A percentile compares a stretch with the other conserved stretches of the same genome.
Conservation (phyloP, 2,888 invertebrate genomes). For the Cephus pulcher region DNA sequence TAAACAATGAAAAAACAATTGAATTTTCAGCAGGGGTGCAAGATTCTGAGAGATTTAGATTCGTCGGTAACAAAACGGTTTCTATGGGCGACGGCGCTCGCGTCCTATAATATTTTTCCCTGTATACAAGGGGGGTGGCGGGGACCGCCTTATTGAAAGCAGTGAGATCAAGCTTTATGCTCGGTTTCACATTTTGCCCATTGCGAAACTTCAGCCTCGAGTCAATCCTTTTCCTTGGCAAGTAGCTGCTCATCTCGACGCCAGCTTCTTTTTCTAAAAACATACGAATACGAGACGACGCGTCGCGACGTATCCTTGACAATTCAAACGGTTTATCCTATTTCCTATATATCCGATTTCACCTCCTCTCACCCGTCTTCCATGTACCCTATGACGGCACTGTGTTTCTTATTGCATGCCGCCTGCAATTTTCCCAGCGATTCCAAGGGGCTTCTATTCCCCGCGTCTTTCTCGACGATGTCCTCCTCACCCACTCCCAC, state of each 20-base stretch:
- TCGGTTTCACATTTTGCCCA: not conserved
- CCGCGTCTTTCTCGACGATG: not conserved
- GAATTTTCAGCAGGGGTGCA: constrained; percentile 20
- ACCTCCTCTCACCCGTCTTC: not conserved
- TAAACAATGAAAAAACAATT: constrained; percentile 18
- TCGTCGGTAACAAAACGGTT: constrained; percentile 13
- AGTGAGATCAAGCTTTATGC: constrained; percentile 25
- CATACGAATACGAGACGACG: not conserved
- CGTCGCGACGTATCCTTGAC: not conserved
- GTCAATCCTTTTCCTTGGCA: not conserved
- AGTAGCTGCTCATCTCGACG: not conserved
- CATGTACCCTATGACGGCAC: not conserved
- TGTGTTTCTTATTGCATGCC: not conserved
- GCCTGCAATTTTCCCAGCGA: not conserved
- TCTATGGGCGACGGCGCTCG: not conserved
- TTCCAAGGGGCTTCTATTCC: not conserved
- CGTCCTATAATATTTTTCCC: not conserved
- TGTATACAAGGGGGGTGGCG: constrained; percentile 16
- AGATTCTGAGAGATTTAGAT: constrained; percentile 26
- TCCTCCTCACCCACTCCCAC: not conserved
- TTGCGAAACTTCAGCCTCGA: not conserved
- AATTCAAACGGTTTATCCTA: not conserved
- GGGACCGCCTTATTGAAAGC: constrained; percentile 33
- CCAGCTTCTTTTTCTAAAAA: not conserved
- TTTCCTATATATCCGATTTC: not conserved